Evolutionary conservation across 53 echinoderm and acorn worm genomes (phyloP), one percentile per base, ranked within the genome.

Genomic region (Henricia sp.): DNA sequence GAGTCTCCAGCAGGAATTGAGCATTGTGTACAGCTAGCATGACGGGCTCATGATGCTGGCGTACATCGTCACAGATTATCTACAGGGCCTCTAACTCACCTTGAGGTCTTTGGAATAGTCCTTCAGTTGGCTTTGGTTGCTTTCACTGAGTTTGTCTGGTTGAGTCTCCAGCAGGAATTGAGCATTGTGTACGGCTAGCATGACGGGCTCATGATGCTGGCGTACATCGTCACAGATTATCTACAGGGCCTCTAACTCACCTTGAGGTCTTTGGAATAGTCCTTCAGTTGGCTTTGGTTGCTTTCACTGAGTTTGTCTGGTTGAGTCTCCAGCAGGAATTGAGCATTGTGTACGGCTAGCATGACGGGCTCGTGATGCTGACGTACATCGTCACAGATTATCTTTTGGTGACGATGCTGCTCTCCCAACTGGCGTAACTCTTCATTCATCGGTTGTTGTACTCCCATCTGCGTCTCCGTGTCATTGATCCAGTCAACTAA

Each of bases 1-100:
- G 94, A 42, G 88, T 99, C 52, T 99, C 99, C 87, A 99, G 87
- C 16, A 99, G 73, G 91, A 99, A 94, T 69, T 95, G 94, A 42
- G 94, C 94, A 36, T 94, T 94, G 74, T 99, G 99, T 20, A 99
- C 94, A 0, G 99, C 92, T 68, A 94, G 86, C 94, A 94, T 94
- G 41, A 99, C 94, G n/a, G 86, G 91, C 69, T 99, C 94, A 37
- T 99, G 99, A 25, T 90, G 92, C 23, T 65, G 53, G 34, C 89
- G 54, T 10, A 95, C 92, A 35, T 92, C 90, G 38, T 92, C 95
- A 85, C 92, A 92, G 26, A 95, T 78, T 40, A 60, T 82, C 95
- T 95, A 57, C n/a, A n/a, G n/a, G n/a, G n/a, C n/a, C n/a, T n/a
- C n/a, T n/a, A n/a, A n/a, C n/a, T n/a, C n/a, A n/a, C n/a, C n/a